phyloP scores from a whole-genome alignment of 2,888 invertebrate species.

The Pseudococcus viburni region DNA sequence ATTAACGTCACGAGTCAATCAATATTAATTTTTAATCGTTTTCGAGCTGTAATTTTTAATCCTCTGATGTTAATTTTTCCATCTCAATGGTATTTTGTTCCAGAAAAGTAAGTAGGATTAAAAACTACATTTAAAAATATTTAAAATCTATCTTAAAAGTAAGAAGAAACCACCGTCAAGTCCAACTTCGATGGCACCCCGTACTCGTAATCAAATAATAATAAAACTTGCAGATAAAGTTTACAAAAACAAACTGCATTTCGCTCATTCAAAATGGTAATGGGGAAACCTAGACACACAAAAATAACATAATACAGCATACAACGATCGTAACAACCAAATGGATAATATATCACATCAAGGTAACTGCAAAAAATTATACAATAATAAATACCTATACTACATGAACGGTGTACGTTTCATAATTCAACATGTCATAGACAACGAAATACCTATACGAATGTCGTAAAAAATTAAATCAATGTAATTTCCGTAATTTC shows the following conservation, averaged over 20 bases:
- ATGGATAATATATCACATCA: slow-evolving; percentile 28
- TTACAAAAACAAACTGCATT: slow-evolving; percentile 57
- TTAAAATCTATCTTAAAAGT: slow-evolving; percentile 14
- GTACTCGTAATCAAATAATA: slow-evolving; percentile 56
- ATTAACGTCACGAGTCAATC: not conserved
- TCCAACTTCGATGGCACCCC: slow-evolving; percentile 61
- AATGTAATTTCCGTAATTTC: not conserved
- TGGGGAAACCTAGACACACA: slow-evolving; percentile 59
- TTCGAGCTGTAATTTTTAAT: not conserved
- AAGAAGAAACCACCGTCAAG: slow-evolving; percentile 54
- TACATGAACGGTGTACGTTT: not conserved
- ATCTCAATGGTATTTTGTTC: too few relatives aligned
- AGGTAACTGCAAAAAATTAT: slow-evolving; percentile 33
- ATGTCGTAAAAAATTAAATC: not conserved
- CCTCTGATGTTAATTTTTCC: not conserved
- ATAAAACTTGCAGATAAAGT: slow-evolving; percentile 56
- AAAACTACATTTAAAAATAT: not conserved
- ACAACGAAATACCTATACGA: not conserved
- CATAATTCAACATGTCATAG: slow-evolving; percentile 5
- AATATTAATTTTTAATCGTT: not conserved
- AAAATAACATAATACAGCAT: slow-evolving; percentile 43
- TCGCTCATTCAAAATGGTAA: slow-evolving; percentile 59
- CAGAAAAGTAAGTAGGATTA: not conserved
- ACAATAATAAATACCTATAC: not conserved
- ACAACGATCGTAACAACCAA: slow-evolving; percentile 16